These are phyloP conservation scores for Micrastur ruficollis DNA, from an alignment of 2,797 vertebrate genomes.

Conservation along the genomic window DNA sequence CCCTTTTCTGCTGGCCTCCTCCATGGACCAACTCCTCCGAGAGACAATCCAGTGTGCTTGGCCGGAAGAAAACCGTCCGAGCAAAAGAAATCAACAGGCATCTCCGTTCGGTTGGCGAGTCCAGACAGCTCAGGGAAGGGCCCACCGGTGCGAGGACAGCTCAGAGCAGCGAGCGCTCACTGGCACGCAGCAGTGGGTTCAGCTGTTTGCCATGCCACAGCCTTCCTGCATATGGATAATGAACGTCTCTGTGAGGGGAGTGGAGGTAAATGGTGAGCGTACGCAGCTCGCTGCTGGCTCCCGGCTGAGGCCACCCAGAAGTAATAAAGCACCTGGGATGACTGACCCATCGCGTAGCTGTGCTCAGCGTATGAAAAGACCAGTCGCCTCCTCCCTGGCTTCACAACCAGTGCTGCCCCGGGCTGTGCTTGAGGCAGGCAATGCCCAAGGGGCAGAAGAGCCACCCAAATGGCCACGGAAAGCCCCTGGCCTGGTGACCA, in stretches of 20 bases:
- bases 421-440: background rate
- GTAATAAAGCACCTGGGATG: background rate
- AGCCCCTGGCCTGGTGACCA: background rate
- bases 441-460: accelerated
- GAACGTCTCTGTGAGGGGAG: background rate
- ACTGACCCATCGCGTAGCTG: background rate
- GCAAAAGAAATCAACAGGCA: background rate
- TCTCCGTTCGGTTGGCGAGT: accelerated
- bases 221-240: background rate
- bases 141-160: background rate
- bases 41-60: background rate
- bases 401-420: accelerated
- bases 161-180: background rate
- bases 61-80: background rate
- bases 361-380: background rate
- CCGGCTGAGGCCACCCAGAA: background rate
- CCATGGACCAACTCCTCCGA: accelerated
- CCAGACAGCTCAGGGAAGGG: background rate
- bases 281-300: background rate
- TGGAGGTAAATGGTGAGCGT: accelerated
- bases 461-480: background rate
- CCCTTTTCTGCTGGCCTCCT: background rate
- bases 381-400: background rate
- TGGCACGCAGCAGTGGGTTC: background rate
- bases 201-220: background rate